Conservation (phyloP, 2,113 vertebrate genomes). For the Tylochromis polylepis region DNA sequence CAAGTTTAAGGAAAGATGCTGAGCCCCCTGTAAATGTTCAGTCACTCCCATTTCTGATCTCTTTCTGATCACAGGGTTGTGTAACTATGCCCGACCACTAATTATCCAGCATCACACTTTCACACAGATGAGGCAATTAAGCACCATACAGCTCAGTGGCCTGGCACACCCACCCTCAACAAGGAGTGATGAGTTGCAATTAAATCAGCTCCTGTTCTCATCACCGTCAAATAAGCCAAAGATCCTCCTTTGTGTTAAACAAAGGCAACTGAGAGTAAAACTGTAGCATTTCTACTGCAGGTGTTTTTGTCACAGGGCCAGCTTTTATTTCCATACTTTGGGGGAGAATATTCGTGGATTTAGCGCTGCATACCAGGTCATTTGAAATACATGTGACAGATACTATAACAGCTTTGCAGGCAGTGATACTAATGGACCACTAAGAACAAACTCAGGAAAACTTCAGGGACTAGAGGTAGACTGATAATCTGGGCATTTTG, state of each 20-base stretch:
- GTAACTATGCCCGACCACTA: not conserved
- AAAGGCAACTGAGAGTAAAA: not conserved
- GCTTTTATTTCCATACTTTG: not conserved
- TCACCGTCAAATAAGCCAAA: not conserved
- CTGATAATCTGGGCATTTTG: not conserved
- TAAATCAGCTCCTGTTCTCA: not conserved
- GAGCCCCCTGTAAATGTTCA: not conserved
- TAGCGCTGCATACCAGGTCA: not conserved
- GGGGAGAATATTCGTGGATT: not conserved
- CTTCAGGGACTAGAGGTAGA: not conserved
- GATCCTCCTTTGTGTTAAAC: not conserved
- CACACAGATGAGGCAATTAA: constrained; percentile 4
- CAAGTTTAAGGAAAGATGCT: not conserved
- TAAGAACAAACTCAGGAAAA: not conserved
- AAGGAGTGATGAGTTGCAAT: not conserved
- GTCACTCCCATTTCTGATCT: not conserved
- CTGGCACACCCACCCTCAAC: not conserved
- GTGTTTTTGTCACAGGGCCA: not conserved
- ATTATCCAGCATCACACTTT: not conserved
- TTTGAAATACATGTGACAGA: not conserved
- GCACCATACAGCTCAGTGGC: constrained; percentile 1
- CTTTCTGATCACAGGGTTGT: not conserved
- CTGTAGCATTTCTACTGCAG: not conserved
- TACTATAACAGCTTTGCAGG: not conserved
- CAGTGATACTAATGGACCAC: not conserved